Evolutionary conservation across 2,888 invertebrate species (phyloP).

Genomic region (Zygogramma bicolorata): DNA sequence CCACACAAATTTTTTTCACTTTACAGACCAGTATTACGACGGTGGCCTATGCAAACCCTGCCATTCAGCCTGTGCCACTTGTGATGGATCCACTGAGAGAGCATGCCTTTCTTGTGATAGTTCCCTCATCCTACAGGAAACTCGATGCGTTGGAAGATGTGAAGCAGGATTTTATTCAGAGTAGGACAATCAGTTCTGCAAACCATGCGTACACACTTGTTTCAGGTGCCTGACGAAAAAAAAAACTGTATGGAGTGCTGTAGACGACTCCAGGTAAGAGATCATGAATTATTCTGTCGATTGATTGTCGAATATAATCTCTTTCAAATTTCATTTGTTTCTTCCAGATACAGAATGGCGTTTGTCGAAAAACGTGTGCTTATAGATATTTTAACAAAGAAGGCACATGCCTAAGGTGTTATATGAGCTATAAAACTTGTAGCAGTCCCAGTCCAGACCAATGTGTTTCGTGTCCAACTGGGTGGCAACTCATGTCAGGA

Average conservation of each 20-base stretch:
- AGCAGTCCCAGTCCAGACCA: slow-evolving; percentile 87
- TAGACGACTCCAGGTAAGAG: slow-evolving; percentile 76
- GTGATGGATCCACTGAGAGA: slow-evolving; percentile 79
- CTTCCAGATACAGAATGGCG: slow-evolving; percentile 79
- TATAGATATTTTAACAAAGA: slow-evolving; percentile 88
- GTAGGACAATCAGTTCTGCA: slow-evolving; percentile 75
- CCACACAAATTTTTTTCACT: too few species aligned
- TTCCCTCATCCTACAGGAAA: slow-evolving; percentile 79
- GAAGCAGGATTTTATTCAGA: slow-evolving; percentile 78
- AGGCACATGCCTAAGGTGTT: slow-evolving; percentile 85
- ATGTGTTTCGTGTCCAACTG: slow-evolving; percentile 84
- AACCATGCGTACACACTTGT: slow-evolving; percentile 85
- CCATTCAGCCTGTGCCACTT: slow-evolving; percentile 85
- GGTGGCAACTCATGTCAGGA: slow-evolving; percentile 86
- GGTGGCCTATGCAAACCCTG: slow-evolving; percentile 79
- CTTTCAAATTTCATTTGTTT: too few species aligned
- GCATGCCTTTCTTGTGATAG: slow-evolving; percentile 82
- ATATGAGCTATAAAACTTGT: slow-evolving; percentile 86
- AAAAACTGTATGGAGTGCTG: slow-evolving; percentile 85
- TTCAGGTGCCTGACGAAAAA: slow-evolving; percentile 80
- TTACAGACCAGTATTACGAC: slow-evolving; percentile 80
- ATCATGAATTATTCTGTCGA: too few species aligned
- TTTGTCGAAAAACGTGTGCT: slow-evolving; percentile 85
- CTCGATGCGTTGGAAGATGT: slow-evolving; percentile 82
- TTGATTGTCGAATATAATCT: too few species aligned